Evolutionary conservation across 2,797 vertebrate genomes (phyloP), one percentile per base, ranked within the genome.

Genomic region (Lophius americanus): DNA sequence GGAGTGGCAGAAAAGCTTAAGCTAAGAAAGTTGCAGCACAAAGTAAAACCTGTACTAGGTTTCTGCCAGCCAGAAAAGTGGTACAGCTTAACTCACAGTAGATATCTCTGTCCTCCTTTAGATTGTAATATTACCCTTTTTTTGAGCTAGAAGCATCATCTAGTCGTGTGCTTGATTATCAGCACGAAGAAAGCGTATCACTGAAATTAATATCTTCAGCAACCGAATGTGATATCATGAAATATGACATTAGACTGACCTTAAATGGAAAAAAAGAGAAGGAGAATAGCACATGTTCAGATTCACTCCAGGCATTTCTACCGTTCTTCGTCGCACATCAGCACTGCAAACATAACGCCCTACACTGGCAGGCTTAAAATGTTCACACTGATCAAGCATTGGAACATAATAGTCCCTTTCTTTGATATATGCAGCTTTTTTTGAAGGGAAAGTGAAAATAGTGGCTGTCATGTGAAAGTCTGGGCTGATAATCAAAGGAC

Each of bases 291-390:
- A 65, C 51, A 67, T 59, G 65, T 84, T 64, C 71, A 78, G 13
- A 78, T 81, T 74, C 54, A 76, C 73, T 82, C 48, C 1, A 53
- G 75, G 76, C 73, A 63, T 51, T 78, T 81, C 70, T 71, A 23
- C 23, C 23, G 23, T 65, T 78, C 78, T 76, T 81, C 53, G 53
- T 23, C 52, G n/a, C 4, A 11, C 56, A 46, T 63, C 64, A 59
- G 63, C 58, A 54, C 6, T 64, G 33, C 58, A 52, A 66, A 78
- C 44, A 3, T 49, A 70, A 64, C 51, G 51, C 58, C 66, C 58
- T 14, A 36, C 14, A 3, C 52, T 32, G 54, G 51, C 23, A 57
- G 51, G 47, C 51, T 43, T 52, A 32, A 51, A 35, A 42, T 23
- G 23, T 23, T 23, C 23, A 23, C 23, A 23, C 23, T 23, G 23